Evolutionary conservation across 1,140 invertebrate genomes (phyloP).

Genomic region (Monochamus saltuarius): DNA sequence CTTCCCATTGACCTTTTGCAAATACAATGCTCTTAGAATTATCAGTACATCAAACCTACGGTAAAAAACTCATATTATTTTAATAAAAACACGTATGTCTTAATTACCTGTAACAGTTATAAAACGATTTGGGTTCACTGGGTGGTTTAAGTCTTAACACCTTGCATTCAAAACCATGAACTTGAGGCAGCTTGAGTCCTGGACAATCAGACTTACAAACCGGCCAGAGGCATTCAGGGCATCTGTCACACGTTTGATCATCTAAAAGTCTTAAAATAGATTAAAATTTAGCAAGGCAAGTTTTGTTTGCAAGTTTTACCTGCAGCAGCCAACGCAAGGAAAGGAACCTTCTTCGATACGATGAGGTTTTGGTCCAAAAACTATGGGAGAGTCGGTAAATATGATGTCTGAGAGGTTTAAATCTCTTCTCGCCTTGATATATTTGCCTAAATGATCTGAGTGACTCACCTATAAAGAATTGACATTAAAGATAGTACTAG

Average conservation of each 20-base stretch:
- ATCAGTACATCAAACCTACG: constrained; percentile 66
- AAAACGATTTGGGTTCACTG: constrained; percentile 16
- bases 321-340: constrained; percentile 63
- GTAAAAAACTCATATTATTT: constrained; percentile 29
- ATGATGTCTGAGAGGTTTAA: constrained; percentile 74
- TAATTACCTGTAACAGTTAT: constrained; percentile 50
- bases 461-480: constrained; percentile 6
- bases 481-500: not conserved
- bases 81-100: not conserved
- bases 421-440: constrained; percentile 69
- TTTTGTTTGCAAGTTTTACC: constrained; percentile 46
- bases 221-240: constrained; percentile 65
- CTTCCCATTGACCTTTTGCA: constrained; percentile 62
- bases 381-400: constrained; percentile 67
- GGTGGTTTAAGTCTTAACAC: constrained; percentile 28
- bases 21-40: constrained; percentile 64
- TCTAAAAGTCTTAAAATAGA: not conserved
- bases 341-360: constrained; percentile 44
- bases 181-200: constrained; percentile 58
- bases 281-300: not conserved
- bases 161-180: constrained; percentile 68
- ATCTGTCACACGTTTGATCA: constrained; percentile 14
- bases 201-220: constrained; percentile 63
- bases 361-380: constrained; percentile 65
- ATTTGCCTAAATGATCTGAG: constrained; percentile 54